Percentiles rank a stretch among this genome's conserved stretches.
These are phyloP conservation scores for Plusia festucae DNA, from an alignment of 2,888 invertebrate genomes.

Conservation along the genomic window DNA sequence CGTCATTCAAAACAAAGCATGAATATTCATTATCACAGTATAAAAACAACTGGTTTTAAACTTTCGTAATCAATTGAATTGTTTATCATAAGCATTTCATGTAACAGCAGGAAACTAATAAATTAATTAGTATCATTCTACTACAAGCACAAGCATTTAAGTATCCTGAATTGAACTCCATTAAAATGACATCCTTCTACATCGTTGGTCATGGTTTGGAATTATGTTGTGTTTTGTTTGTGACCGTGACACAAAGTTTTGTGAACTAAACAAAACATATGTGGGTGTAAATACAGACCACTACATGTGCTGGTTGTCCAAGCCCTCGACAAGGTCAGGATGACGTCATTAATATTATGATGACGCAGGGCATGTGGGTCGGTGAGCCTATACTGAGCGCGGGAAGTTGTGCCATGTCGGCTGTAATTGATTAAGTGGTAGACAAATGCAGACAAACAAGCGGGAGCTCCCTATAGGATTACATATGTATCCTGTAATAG, in stretches of 20 bases:
- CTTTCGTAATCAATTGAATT: background rate
- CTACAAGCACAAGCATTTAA: background rate
- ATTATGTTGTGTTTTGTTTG: slow-evolving; percentile 12
- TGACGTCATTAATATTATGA: slow-evolving; percentile 82
- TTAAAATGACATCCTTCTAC: background rate
- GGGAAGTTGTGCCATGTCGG: slow-evolving; percentile 67
- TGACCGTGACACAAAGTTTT: slow-evolving; percentile 33
- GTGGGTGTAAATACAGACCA: slow-evolving; percentile 75
- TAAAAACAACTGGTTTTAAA: background rate
- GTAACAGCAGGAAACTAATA: too few species aligned
- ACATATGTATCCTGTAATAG: slow-evolving; percentile 70
- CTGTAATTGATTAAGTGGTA: slow-evolving; percentile 82
- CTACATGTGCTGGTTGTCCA: slow-evolving; percentile 70
- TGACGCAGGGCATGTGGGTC: slow-evolving; percentile 80
- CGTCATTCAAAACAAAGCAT: background rate
- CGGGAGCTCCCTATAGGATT: slow-evolving; percentile 40
- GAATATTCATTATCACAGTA: background rate
- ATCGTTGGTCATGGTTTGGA: background rate
- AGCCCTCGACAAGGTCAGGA: slow-evolving; percentile 79
- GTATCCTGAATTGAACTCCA: background rate
- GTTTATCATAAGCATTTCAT: background rate
- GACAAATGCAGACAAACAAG: slow-evolving; percentile 48
- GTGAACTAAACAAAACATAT: slow-evolving; percentile 49
- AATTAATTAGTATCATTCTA: background rate
- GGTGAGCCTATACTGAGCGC: slow-evolving; percentile 62